Evolutionary conservation across 2,888 invertebrate species (phyloP).

Genomic region (Spodoptera exigua): DNA sequence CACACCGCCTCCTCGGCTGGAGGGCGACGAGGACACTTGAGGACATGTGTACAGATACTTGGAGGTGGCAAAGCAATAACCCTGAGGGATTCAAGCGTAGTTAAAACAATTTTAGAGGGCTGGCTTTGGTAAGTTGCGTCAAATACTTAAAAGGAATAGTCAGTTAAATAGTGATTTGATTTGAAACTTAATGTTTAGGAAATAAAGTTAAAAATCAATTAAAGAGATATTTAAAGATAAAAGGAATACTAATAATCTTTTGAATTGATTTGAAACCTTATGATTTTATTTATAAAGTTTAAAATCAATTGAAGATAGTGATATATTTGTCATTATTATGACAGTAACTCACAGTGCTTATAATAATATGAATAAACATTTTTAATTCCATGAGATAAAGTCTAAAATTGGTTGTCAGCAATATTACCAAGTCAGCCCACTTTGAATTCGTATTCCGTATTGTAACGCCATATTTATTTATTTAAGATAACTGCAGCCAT

Average conservation of each 20-base stretch:
- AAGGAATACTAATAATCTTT: no score
- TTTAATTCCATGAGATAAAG: not conserved
- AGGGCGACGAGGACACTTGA: slow-evolving; percentile 92
- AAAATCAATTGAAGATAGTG: no score
- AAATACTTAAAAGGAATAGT: no score
- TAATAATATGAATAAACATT: no score
- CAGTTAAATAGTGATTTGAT: no score
- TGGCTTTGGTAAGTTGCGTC: slow-evolving; percentile 1
- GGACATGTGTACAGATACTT: slow-evolving; percentile 96
- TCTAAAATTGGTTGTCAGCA: not conserved
- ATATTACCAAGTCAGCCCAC: not conserved
- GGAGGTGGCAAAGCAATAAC: slow-evolving; percentile 96
- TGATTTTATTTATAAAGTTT: no score
- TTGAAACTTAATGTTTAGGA: no score
- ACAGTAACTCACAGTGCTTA: no score
- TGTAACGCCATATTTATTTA: not conserved
- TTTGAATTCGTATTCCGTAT: slow-evolving; percentile 1
- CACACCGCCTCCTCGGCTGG: slow-evolving; percentile 95
- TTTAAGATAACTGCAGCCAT: slow-evolving; percentile 9
- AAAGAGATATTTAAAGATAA: no score
- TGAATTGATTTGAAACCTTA: no score
- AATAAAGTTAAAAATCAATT: no score
- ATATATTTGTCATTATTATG: no score
- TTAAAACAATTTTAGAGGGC: slow-evolving; percentile 1
- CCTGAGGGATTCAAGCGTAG: slow-evolving; percentile 91